phyloP scores from a whole-genome alignment of 2,113 vertebrate genomes.

The Tetrao urogallus region DNA sequence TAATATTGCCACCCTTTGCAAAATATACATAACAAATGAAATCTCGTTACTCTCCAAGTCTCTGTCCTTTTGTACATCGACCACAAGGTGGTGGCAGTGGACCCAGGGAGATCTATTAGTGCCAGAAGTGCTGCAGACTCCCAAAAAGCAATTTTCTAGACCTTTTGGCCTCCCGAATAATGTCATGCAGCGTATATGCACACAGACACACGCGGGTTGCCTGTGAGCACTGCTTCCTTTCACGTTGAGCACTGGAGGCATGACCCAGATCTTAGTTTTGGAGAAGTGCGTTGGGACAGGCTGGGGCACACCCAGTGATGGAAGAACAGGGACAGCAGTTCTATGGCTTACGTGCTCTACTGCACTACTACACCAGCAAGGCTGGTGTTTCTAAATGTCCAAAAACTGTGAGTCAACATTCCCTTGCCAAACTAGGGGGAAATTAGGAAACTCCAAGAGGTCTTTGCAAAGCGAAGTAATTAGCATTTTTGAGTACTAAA shows the following conservation, averaged over 20 bases:
- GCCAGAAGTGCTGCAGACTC: background rate
- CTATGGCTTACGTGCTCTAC: background rate
- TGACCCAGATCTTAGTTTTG: background rate
- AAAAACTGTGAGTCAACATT: background rate
- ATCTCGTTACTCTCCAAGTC: too few relatives aligned
- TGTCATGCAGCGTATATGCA: fast-evolving
- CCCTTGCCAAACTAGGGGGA: background rate
- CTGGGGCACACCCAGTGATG: fast-evolving
- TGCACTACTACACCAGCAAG: fast-evolving
- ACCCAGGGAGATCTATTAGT: fast-evolving
- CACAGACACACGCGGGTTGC: background rate
- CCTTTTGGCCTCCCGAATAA: too few relatives aligned
- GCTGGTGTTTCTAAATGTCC: background rate
- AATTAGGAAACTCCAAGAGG: background rate
- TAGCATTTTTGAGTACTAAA: background rate
- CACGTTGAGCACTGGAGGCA: background rate
- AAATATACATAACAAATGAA: background rate
- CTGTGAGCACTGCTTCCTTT: background rate
- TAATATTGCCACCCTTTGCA: fast-evolving
- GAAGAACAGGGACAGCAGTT: background rate
- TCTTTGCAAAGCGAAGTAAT: background rate
- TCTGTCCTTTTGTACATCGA: background rate
- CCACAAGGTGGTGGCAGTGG: conserved; percentile 73
- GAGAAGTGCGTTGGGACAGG: background rate
- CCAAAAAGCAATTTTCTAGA: background rate